Base-by-base conservation (phyloP, 2,797 vertebrate species). In the Onychomys leucogaster region DNA sequence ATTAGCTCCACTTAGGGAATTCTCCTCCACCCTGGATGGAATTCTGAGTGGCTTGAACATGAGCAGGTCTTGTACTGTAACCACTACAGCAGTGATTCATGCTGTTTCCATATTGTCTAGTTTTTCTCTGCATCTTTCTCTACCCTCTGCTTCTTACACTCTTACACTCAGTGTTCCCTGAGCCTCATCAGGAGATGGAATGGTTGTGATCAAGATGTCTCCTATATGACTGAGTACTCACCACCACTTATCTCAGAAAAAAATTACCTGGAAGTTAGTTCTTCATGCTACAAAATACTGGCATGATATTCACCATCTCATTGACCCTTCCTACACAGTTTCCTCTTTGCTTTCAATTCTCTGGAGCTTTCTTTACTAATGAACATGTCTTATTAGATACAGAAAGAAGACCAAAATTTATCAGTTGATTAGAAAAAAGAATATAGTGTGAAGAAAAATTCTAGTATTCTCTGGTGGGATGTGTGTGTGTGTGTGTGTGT, bases 11-110 rank as follows among this genome's bases (percentile, higher is more conserved):
- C 41, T 9, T 32, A 43, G 0, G 6, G 3, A 23, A 14, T 19
- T 49, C 32, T 5, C 1, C 1, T 14, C 5, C 0, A 14, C 23
- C 19, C 2, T 10, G 13, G 32, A 43, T 2, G 6, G 4, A 67
- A 67, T 49, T 67, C 49, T 67, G 29, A 34, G 3, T 49, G 2
- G 41, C 16, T 12, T 65, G 41, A 65, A 2, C 29, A 65, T 65
- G 29, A 65, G 41, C 2, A 21, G 29, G 6, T 67, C 43, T 85
- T 67, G 12, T 25, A 12, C 3, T 46, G 5, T 34, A 23, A 34
- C 29, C 10, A 19, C 5, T 46, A 17, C 21, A 3, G 43, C 6
- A 23, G 11, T 12, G 16, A 67, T 10, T 14, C 29, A 49, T 34
- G 3, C 32, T 19, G 34, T 23, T 29, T 7, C 61, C 34, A 34